A percentile compares a stretch with the other conserved stretches of the same genome.
phyloP scores from a whole-genome alignment of 1,140 invertebrate species.

The Ceratina calcarata region DNA sequence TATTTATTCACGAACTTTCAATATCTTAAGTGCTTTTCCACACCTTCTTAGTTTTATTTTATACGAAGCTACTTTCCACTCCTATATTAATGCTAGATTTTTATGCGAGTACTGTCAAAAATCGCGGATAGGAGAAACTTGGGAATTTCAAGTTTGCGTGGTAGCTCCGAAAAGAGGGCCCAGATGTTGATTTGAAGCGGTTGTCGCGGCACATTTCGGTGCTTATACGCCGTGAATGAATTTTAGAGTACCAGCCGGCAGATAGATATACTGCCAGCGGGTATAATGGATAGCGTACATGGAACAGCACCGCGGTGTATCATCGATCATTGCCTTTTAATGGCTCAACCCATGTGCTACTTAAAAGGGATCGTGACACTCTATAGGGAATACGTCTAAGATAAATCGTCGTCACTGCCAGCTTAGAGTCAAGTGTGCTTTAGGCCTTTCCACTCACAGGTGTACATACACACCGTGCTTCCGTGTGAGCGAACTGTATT shows the following conservation, averaged over 20 bases:
- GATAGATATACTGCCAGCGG: conserved; percentile 48
- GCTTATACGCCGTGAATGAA: conserved; percentile 29
- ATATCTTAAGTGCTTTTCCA: background rate
- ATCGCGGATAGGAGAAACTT: background rate
- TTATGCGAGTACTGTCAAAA: background rate
- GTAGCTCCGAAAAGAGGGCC: conserved; percentile 7
- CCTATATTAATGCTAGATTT: no score
- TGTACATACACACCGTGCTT: background rate
- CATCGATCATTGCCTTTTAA: conserved; percentile 76
- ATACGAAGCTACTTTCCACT: no score
- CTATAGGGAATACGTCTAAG: conserved; percentile 68
- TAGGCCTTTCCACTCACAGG: conserved; percentile 19
- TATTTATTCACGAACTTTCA: conserved; percentile 18
- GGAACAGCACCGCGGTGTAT: conserved; percentile 59
- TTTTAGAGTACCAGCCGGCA: conserved; percentile 24
- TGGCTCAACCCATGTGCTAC: conserved; percentile 55
- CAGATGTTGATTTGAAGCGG: conserved; percentile 18
- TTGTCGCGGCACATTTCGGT: conserved; percentile 37
- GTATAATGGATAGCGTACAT: conserved; percentile 60
- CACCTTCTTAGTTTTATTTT: no score
- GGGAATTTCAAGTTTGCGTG: conserved; percentile 9
- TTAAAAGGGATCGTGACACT: conserved; percentile 63
- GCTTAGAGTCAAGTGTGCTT: conserved; percentile 57
- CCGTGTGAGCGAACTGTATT: conserved; percentile 11
- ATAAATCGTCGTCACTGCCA: conserved; percentile 74